Conservation (phyloP, 2,113 vertebrate species). For the Nycticebus coucang region DNA sequence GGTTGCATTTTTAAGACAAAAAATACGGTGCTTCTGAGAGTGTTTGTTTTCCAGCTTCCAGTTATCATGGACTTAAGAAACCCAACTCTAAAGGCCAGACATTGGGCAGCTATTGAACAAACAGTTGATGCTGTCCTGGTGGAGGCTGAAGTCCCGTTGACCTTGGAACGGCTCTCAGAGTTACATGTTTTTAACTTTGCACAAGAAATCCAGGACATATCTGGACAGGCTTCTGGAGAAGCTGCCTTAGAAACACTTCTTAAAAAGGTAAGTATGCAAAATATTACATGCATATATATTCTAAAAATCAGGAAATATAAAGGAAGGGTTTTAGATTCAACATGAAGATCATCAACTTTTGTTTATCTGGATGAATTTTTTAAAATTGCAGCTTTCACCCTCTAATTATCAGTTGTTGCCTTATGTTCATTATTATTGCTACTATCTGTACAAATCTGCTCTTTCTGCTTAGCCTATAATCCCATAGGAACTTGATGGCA, state of each 20-base stretch:
- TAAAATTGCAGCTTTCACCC: not conserved
- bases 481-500: not conserved
- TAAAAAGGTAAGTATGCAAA: constrained; percentile 85
- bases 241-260: constrained; percentile 88
- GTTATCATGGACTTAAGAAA: constrained; percentile 89
- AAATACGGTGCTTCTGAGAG: not conserved
- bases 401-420: not conserved
- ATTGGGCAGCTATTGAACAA: constrained; percentile 87
- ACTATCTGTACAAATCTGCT: not conserved
- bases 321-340: not conserved
- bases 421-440: not conserved
- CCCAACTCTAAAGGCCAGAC: constrained; percentile 86
- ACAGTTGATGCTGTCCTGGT: constrained; percentile 81
- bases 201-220: constrained; percentile 89
- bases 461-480: not conserved
- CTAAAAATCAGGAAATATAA: not conserved
- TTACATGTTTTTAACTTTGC: constrained; percentile 85
- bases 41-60: constrained; percentile 84
- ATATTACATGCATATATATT: not conserved
- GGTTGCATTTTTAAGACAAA: not conserved
- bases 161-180: constrained; percentile 83
- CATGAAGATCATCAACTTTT: not conserved
- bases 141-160: constrained; percentile 80
- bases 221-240: constrained; percentile 90
- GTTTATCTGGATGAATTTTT: constrained; percentile 33